A percentile compares a stretch with the other conserved stretches of the same genome.
These are phyloP conservation scores for Eupithecia exiguata DNA, from an alignment of 2,888 invertebrate species.

Conservation along the genomic window DNA sequence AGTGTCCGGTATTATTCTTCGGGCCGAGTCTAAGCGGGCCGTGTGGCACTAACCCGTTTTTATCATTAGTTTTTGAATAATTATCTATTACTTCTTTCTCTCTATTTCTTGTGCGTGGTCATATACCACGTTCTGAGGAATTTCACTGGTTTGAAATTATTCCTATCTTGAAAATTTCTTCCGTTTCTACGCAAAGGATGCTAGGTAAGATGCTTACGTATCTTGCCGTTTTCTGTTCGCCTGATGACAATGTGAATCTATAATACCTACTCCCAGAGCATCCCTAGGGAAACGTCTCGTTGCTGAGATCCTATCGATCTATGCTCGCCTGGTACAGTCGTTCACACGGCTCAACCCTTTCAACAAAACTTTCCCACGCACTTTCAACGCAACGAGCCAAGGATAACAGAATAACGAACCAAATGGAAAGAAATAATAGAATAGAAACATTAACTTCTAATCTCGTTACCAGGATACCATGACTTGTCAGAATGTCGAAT, in stretches of 20 bases:
- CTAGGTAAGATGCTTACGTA: slow-evolving; percentile 35
- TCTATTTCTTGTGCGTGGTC: not conserved
- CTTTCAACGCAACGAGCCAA: slow-evolving; percentile 12
- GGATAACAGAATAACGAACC: slow-evolving; percentile 32
- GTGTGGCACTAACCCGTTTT: too few species aligned
- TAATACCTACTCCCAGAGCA: slow-evolving; percentile 58
- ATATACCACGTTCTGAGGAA: not conserved
- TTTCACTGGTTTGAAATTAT: not conserved
- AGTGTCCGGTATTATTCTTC: too few species aligned
- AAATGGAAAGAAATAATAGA: slow-evolving; percentile 24
- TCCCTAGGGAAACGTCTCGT: slow-evolving; percentile 50
- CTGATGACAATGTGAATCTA: slow-evolving; percentile 66
- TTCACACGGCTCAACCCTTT: slow-evolving; percentile 61
- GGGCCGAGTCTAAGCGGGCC: too few species aligned
- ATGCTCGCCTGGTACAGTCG: slow-evolving; percentile 55
- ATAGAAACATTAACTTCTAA: slow-evolving; percentile 50
- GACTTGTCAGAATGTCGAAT: slow-evolving; percentile 53
- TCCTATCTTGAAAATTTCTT: not conserved
- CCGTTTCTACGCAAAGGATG: slow-evolving; percentile 10
- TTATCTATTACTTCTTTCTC: not conserved
- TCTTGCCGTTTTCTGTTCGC: slow-evolving; percentile 53
- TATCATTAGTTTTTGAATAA: too few species aligned
- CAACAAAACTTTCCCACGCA: slow-evolving; percentile 32
- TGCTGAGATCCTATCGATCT: slow-evolving; percentile 45
- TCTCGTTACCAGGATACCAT: slow-evolving; percentile 65